Percentiles rank a stretch among this genome's conserved stretches.
Evolutionary conservation across 1,140 invertebrate species (phyloP).

Genomic region (Trichogramma pretiosum): DNA sequence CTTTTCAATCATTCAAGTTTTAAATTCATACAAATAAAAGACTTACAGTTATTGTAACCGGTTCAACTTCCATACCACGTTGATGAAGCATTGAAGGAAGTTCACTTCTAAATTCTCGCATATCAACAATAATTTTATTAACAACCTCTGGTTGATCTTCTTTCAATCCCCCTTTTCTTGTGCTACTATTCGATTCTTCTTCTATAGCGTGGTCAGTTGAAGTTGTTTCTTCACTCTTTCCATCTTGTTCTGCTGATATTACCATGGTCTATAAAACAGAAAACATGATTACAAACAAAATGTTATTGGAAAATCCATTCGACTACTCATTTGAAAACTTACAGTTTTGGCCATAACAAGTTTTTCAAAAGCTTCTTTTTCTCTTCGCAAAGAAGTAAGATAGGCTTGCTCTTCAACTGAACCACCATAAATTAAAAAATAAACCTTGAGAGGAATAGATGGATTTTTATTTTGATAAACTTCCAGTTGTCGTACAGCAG

Average conservation of each 20-base stretch:
- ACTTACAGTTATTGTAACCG: slow-evolving; percentile 74
- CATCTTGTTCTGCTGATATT: slow-evolving; percentile 83
- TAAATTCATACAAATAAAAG: not conserved
- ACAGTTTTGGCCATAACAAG: slow-evolving; percentile 87
- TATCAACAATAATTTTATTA: slow-evolving; percentile 83
- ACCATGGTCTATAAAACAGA: slow-evolving; percentile 78
- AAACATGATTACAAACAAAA: slow-evolving; percentile 14
- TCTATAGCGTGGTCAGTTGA: slow-evolving; percentile 45
- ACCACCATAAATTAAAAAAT: slow-evolving; percentile 79
- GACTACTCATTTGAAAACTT: slow-evolving; percentile 34
- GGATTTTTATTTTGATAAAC: slow-evolving; percentile 59
- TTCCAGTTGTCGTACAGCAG: slow-evolving; percentile 81
- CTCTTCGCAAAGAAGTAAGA: slow-evolving; percentile 76
- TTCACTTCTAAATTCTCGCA: slow-evolving; percentile 96
- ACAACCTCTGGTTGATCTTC: slow-evolving; percentile 31
- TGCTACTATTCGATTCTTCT: slow-evolving; percentile 41
- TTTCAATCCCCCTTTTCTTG: slow-evolving; percentile 55
- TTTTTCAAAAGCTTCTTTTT: slow-evolving; percentile 90
- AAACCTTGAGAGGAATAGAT: slow-evolving; percentile 60
- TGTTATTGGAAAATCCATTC: not conserved
- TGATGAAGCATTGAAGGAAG: slow-evolving; percentile 89
- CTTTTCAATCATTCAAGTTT: not conserved
- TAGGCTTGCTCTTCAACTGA: slow-evolving; percentile 95
- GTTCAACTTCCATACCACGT: slow-evolving; percentile 86
- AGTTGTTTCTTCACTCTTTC: slow-evolving; percentile 63